phyloP scores from a whole-genome alignment of 2,113 vertebrate species.

The Aspidoscelis tigris region DNA sequence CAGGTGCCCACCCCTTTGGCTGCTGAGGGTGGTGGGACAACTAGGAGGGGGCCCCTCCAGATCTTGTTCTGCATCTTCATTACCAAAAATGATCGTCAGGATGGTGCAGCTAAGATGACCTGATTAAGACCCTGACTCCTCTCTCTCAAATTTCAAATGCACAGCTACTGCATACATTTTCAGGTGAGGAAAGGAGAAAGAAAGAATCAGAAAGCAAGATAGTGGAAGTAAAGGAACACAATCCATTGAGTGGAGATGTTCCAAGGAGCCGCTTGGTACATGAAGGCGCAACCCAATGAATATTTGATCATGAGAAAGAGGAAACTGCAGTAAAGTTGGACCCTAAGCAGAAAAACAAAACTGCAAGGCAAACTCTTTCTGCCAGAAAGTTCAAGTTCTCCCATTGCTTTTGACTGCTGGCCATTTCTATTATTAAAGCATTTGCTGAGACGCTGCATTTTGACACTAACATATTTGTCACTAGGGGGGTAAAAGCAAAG shows the following conservation, averaged over 20 bases:
- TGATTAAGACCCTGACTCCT: conserved; percentile 34
- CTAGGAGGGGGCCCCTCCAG: too few species aligned
- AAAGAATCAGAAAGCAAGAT: background rate
- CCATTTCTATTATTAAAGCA: conserved; percentile 76
- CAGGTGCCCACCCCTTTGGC: too few species aligned
- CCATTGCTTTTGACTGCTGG: conserved; percentile 62
- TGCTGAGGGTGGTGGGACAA: too few species aligned
- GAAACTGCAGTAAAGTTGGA: conserved; percentile 46
- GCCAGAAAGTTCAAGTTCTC: conserved; percentile 62
- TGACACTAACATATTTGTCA: conserved; percentile 75
- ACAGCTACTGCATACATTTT: conserved; percentile 44
- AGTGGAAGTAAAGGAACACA: background rate
- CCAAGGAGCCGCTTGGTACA: conserved; percentile 38
- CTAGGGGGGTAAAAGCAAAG: conserved; percentile 53
- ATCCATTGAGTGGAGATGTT: conserved; percentile 38
- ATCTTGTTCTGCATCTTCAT: background rate
- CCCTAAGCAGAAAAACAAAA: conserved; percentile 59
- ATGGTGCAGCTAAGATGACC: conserved; percentile 21
- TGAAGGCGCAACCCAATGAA: conserved; percentile 47
- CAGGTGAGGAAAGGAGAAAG: conserved; percentile 5
- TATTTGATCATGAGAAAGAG: conserved; percentile 54
- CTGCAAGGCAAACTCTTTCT: conserved; percentile 60
- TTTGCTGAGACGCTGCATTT: conserved; percentile 74
- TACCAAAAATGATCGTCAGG: fast-evolving
- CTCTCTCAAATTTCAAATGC: conserved; percentile 28